Conservation (phyloP, 2,888 invertebrate species). For the Polydesmus complanatus region DNA sequence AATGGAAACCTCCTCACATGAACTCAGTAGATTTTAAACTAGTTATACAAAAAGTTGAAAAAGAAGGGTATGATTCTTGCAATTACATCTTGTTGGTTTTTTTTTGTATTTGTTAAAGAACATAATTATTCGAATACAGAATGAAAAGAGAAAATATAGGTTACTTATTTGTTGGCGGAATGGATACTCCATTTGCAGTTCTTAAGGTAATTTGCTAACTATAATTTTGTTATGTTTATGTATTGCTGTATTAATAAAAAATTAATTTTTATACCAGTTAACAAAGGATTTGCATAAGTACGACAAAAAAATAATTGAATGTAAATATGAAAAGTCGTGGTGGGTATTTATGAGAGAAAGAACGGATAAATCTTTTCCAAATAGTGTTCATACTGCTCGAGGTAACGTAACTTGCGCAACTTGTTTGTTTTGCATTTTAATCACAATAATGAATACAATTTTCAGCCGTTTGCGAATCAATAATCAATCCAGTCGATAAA, state of each 20-base stretch:
- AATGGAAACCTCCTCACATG: slow-evolving; percentile 91
- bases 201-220: slow-evolving; percentile 47
- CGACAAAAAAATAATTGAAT: slow-evolving; percentile 92
- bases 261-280: slow-evolving; percentile 24
- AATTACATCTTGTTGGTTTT: no score
- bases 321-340: slow-evolving; percentile 48
- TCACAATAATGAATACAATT: neutral
- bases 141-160: slow-evolving; percentile 54
- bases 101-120: no score
- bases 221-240: neutral
- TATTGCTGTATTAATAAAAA: neutral
- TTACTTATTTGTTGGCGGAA: slow-evolving; percentile 50
- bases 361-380: slow-evolving; percentile 92
- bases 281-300: slow-evolving; percentile 60
- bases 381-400: slow-evolving; percentile 70
- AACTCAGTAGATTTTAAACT: slow-evolving; percentile 94
- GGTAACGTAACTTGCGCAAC: slow-evolving; percentile 6
- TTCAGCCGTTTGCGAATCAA: slow-evolving; percentile 66
- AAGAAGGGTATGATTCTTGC: no score
- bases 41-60: slow-evolving; percentile 57
- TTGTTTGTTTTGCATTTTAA: neutral
- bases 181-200: slow-evolving; percentile 48
- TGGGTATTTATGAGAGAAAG: slow-evolving; percentile 94
- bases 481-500: slow-evolving; percentile 69
- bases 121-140: no score